These are phyloP conservation scores for Oenanthe melanoleuca DNA, from an alignment of 2,113 vertebrate genomes.

Conservation along the genomic window DNA sequence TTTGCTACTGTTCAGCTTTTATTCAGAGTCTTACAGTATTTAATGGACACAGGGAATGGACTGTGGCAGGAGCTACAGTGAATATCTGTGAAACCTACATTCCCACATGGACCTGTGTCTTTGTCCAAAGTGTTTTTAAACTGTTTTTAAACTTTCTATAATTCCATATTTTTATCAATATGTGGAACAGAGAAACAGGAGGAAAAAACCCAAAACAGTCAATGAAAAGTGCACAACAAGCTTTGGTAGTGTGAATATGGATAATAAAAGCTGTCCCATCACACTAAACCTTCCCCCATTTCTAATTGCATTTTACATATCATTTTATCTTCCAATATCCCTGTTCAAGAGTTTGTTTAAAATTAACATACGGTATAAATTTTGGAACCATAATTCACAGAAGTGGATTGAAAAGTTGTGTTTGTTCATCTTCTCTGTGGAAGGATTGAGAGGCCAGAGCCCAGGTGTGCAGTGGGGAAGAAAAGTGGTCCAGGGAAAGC, in stretches of 20 bases:
- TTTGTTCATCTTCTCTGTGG: not conserved
- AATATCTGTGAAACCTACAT: not conserved
- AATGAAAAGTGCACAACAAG: not conserved
- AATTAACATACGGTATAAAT: not conserved
- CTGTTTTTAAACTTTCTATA: not conserved
- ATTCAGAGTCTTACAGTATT: not conserved
- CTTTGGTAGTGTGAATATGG: not conserved
- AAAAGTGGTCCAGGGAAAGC: not conserved
- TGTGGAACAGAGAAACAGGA: not conserved
- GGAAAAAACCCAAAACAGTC: not conserved
- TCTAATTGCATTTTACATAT: not conserved
- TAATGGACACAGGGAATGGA: not conserved
- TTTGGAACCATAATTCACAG: not conserved
- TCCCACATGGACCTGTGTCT: not conserved
- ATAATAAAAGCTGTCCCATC: not conserved
- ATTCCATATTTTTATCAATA: not conserved
- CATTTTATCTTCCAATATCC: not conserved
- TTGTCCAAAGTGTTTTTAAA: not conserved
- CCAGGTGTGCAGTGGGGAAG: not conserved
- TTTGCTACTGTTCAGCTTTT: not conserved
- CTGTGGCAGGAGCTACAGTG: not conserved
- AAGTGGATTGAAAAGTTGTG: not conserved
- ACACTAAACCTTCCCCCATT: not conserved
- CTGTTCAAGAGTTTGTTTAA: not conserved
- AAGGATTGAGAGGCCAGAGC: not conserved